Evolutionary conservation across 2,888 invertebrate genomes (phyloP), one percentile per base, ranked within the genome.

Genomic region (Koerneria pararmatus): DNA sequence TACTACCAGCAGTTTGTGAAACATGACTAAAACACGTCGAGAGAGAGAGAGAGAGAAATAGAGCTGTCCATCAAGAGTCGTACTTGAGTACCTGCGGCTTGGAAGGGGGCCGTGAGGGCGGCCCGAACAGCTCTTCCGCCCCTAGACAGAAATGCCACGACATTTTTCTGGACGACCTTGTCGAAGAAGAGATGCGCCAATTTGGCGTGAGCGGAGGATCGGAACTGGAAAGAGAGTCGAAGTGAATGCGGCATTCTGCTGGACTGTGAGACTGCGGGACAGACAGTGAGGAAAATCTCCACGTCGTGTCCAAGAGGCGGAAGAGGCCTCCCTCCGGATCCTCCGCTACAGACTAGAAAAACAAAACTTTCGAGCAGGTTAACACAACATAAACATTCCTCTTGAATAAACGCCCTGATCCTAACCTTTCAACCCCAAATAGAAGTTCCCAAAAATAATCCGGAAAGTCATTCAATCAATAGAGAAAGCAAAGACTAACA

Each of bases 311-410:
- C 22, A 61, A 29, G 2, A 61, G 49, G 3, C 61, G 61, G 61
- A 61, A 61, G 11, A 61, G 29, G 34, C 61, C 61, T 31, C 61
- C 61, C 8, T 61, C 61, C 24, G 61, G 61, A 61, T 61, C 61
- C 32, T 48, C 61, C 32, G 32, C 31, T 31, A 61, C 61, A 4
- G 61, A 61, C 61, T 61, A n/a, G 32, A 2, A 61, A 49, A 8
- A 22, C 22, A 15, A 15, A 6, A 22, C 41, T 19, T 24, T 3
- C 22, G 5, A 46, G 41, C 27, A 37, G 29, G 27, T n/a, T 24
- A n/a, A 41, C 32, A 22, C 34, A n/a, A n/a, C 5, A 27, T 51
- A 1, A 29, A 29, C 51, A 29, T 29, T 27, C 15, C 48, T 48
- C 3, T 48, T 48, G 22, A 56, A 56, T 4, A 56, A n/a, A 32